Conservation (phyloP, 2,113 vertebrate genomes). For the Uropsilus gracilis region DNA sequence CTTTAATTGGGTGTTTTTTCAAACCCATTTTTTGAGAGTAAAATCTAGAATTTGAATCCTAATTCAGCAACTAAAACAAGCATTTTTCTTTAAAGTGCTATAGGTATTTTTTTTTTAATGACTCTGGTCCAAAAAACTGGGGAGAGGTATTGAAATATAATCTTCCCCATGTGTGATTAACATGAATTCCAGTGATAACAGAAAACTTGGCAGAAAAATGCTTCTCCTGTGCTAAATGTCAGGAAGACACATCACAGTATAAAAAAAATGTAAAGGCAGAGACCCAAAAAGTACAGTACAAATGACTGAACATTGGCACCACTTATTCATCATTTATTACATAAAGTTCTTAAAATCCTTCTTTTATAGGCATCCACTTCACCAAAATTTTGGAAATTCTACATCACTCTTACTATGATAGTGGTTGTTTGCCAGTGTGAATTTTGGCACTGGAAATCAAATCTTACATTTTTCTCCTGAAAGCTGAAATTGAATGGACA, state of each 20-base stretch:
- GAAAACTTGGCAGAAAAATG: constrained; percentile 16
- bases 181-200: constrained; percentile 18
- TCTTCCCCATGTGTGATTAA: background rate
- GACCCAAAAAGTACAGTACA: background rate
- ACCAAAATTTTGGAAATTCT: background rate
- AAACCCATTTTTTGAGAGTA: background rate
- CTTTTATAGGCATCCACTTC: background rate
- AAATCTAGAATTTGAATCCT: background rate
- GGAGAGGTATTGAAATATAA: background rate
- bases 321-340: background rate
- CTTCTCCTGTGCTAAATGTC: background rate
- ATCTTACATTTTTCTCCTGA: constrained; percentile 14
- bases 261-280: background rate
- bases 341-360: background rate
- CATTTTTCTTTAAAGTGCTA: background rate
- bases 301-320: background rate
- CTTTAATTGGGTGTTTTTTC: background rate
- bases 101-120: background rate
- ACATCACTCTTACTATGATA: background rate
- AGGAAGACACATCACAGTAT: background rate
- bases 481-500: background rate
- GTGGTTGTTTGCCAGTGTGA: background rate
- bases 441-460: background rate
- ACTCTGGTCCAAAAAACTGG: background rate
- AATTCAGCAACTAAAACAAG: background rate